Evolutionary conservation across 2,113 vertebrate species (phyloP).

Genomic region (Eubucco bourcierii): DNA sequence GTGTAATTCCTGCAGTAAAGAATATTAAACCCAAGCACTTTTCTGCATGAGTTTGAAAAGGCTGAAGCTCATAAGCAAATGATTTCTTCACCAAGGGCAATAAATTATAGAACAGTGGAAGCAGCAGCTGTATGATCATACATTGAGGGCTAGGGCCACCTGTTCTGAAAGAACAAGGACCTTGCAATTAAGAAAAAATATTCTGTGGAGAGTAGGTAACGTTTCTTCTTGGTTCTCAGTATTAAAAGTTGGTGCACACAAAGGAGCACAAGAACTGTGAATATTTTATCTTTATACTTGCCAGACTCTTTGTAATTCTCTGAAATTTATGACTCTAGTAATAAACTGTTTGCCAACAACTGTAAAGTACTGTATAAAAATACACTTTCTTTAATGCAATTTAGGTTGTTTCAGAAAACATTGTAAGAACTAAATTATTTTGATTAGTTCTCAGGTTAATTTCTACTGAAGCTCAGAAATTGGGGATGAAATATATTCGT

Average conservation of each 20-base stretch:
- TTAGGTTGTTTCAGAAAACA: background rate
- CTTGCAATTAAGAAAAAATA: background rate
- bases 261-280: background rate
- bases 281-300: background rate
- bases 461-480: background rate
- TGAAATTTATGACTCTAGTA: background rate
- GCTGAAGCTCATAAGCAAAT: background rate
- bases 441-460: conserved; percentile 38
- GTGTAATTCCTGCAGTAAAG: conserved; percentile 3
- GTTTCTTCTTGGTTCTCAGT: background rate
- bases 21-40: background rate
- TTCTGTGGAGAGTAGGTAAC: background rate
- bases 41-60: background rate
- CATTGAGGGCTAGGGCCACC: background rate
- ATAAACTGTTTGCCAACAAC: background rate
- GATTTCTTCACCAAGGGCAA: background rate
- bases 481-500: background rate
- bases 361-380: background rate
- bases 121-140: background rate
- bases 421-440: conserved; percentile 2
- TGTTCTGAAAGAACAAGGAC: conserved; percentile 3
- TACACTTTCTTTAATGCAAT: background rate
- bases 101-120: conserved; percentile 9
- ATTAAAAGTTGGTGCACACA: background rate
- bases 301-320: background rate